phyloP scores from a whole-genome alignment of 2,888 invertebrate genomes.

The Carabus problematicus region DNA sequence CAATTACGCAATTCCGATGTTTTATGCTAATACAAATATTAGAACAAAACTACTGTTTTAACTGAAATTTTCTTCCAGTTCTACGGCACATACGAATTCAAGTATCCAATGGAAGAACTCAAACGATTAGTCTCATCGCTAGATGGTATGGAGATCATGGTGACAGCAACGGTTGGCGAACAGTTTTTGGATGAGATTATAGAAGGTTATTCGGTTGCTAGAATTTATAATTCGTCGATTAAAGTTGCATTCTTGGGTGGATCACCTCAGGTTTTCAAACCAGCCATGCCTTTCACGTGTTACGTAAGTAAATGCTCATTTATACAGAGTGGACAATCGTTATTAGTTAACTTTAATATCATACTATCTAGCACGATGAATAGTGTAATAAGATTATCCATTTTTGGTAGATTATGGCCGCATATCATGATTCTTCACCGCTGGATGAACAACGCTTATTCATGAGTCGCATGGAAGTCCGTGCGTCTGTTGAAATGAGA shows the following conservation, averaged over 20 bases:
- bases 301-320: constrained; percentile 74
- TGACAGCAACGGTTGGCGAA: constrained; percentile 88
- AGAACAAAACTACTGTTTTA: constrained; percentile 5
- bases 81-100: constrained; percentile 86
- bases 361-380: constrained; percentile 14
- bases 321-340: constrained; percentile 29
- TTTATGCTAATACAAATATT: too few relatives aligned
- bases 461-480: constrained; percentile 72
- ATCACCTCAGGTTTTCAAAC: constrained; percentile 93
- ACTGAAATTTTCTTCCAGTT: constrained; percentile 64
- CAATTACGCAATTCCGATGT: too few relatives aligned
- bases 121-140: constrained; percentile 70
- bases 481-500: constrained; percentile 67
- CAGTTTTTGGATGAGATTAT: constrained; percentile 84
- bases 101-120: constrained; percentile 84
- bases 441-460: constrained; percentile 69
- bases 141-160: constrained; percentile 81
- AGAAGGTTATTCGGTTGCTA: constrained; percentile 85
- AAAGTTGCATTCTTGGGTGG: constrained; percentile 87
- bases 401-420: constrained; percentile 75
- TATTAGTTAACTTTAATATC: constrained; percentile 26
- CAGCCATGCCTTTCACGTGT: constrained; percentile 87
- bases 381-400: not conserved
- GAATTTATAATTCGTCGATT: constrained; percentile 87
- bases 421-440: constrained; percentile 90